Base-by-base conservation (phyloP, 2,797 vertebrate species). In the Pangasius larnaudii region DNA sequence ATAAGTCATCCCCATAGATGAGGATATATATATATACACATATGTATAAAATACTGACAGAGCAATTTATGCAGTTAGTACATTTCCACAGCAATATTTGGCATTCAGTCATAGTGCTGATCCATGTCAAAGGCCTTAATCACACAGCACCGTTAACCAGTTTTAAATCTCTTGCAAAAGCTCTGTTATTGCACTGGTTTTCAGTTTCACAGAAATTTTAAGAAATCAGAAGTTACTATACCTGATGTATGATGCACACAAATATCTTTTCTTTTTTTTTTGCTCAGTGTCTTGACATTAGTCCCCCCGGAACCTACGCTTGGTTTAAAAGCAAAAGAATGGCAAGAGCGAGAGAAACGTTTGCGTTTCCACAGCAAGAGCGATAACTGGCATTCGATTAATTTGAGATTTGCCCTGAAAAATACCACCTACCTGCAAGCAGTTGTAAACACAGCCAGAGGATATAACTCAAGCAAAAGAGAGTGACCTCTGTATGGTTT, bases 361-460 rank as follows among this genome's bases (percentile, higher is more conserved):
- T 94, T 91, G 94, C 91, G 90, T 92, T 87, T 85, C 91, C 92
- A 91, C 90, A 92, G 91, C 91, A 92, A 92, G 93, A 93, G 87
- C 89, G 91, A 93, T 96, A 95, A 96, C 95, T 95, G 94, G 94
- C 81, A 80, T 89, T 91, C 82, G 74, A 89, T 89, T 93, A 63
- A 84, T 89, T 88, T 86, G 88, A 90, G 89, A 89, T 95, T 95
- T 95, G 91, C 96, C 77, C 95, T 95, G 95, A 95, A 95, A 84
- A 95, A 95, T 92, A 94, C 94, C 95, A 95, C 96, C 96, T 94
- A 96, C 96, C 94, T 96, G 94, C 95, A 89, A 91, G 93, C 93
- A 95, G 95, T 93, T 96, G 96, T 97, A 95, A 94, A 96, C 97
- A 96, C 97, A 97, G 97, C 95, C 92, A 97, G 97, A 96, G 93